Base-by-base conservation (phyloP, 2,797 vertebrate species). In the Leucoraja ocellata region DNA sequence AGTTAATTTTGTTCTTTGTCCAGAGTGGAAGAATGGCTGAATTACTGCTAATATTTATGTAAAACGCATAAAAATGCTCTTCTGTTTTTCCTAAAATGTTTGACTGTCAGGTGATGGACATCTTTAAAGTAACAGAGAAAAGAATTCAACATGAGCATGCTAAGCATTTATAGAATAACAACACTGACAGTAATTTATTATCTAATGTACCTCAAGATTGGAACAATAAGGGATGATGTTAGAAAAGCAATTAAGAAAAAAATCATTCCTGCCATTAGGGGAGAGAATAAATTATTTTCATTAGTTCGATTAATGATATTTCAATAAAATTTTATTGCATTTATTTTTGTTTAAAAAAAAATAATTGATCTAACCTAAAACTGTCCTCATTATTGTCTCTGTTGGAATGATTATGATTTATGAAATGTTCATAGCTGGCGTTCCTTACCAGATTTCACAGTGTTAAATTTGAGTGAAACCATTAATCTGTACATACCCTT, bases 141-240 rank as follows among this genome's bases (percentile, higher is more conserved):
- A 10, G 23, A 83, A 16, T 21, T 21, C 32, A 18, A 65, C 36
- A 88, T 88, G 16, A 68, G 84, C 61, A 68, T 88, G 61, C 65
- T 36, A 36, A 68, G 63, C 32, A 4, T 36, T 65, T 88, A 88
- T 68, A 68, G 61, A 21, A 68, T 88, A 88, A 68, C n/a, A 68
- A 36, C 10, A 8, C 61, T 68, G 65, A 8, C n/a, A 32, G 16
- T 68, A 88, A 88, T 88, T 88, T 88, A 88, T 65, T 68, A 36
- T 32, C 84, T 88, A 68, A 88, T 63, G n/a, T 68, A n/a, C 36
- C 84, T 88, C n/a, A 68, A 88, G 61, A 68, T 88, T 68, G 84
- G 28, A 88, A 88, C 61, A 88, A n/a, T n/a, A 84, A 84, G 81
- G 25, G 14, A 61, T 84, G 63, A 18, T 88, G 61, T 88, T 88